These are phyloP conservation scores for Halcyon badia DNA, from an alignment of 2,797 vertebrate species.

Conservation along the genomic window DNA sequence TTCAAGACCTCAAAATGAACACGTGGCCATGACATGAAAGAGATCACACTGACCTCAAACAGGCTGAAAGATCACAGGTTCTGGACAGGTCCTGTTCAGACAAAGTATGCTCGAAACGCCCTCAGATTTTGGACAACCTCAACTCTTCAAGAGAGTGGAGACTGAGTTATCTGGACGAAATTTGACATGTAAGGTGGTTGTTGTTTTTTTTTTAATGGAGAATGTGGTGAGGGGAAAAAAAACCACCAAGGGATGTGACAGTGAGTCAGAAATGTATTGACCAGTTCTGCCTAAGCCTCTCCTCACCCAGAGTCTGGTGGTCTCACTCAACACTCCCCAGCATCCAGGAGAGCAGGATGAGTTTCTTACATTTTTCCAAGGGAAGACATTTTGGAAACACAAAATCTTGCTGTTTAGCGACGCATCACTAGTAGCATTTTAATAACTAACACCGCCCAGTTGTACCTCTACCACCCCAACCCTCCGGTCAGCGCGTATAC, in stretches of 20 bases:
- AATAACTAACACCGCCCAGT: neutral
- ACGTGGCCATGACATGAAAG: neutral
- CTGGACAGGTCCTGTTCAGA: neutral
- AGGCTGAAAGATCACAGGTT: neutral
- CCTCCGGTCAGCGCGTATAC: no score
- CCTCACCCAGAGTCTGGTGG: neutral
- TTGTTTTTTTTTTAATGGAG: neutral
- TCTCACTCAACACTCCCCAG: neutral
- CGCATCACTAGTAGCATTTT: neutral
- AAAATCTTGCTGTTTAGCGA: neutral
- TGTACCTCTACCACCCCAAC: no score
- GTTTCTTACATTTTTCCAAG: neutral
- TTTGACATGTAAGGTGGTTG: neutral
- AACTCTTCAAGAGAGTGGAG: neutral
- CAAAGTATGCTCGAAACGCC: neutral
- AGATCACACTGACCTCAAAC: neutral
- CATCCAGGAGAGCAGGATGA: accelerated
- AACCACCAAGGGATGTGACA: neutral
- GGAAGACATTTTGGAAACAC: neutral
- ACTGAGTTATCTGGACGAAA: neutral
- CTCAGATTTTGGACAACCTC: neutral
- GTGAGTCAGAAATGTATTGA: neutral
- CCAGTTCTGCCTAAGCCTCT: neutral
- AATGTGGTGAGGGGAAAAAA: accelerated
- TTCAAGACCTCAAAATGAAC: neutral